Percentiles rank a stretch among this genome's conserved stretches.
phyloP scores from a whole-genome alignment of 2,113 vertebrate genomes.

The Epinephelus moara region DNA sequence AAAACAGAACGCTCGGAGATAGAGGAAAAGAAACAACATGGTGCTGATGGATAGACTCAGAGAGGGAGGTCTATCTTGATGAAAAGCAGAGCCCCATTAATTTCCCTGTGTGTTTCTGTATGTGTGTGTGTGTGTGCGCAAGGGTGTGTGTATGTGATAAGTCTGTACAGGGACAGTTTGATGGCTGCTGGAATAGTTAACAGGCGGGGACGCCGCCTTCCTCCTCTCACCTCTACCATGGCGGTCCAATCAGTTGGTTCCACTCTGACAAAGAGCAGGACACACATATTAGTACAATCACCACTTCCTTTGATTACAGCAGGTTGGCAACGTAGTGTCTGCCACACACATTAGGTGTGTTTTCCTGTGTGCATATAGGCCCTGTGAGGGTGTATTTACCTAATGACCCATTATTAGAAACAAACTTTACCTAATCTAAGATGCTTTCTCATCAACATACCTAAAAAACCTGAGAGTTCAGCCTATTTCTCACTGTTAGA shows the following conservation, averaged over 20 bases:
- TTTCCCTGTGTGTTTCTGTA: neutral
- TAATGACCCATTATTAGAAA: neutral
- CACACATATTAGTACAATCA: constrained; percentile 43
- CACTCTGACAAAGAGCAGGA: constrained; percentile 59
- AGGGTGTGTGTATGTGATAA: constrained; percentile 49
- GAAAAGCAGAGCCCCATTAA: constrained; percentile 68
- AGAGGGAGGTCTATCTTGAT: constrained; percentile 65
- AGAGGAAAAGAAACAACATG: constrained; percentile 28
- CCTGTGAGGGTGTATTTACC: neutral
- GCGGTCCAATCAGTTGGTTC: constrained; percentile 49
- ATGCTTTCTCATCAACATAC: neutral
- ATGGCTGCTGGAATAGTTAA: constrained; percentile 62
- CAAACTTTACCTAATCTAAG: neutral
- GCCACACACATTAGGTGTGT: neutral
- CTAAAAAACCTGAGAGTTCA: neutral
- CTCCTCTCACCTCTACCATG: constrained; percentile 56
- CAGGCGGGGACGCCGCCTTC: constrained; percentile 39
- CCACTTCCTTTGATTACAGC: constrained; percentile 37
- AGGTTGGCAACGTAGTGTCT: neutral
- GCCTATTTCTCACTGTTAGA: neutral
- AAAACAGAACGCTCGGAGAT: neutral
- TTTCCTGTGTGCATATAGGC: neutral
- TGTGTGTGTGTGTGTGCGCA: constrained; percentile 29
- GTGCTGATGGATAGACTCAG: constrained; percentile 20
- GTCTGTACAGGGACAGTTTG: constrained; percentile 59